Conservation (phyloP, 2,113 vertebrate genomes). For the Lichenostomus cassidix region DNA sequence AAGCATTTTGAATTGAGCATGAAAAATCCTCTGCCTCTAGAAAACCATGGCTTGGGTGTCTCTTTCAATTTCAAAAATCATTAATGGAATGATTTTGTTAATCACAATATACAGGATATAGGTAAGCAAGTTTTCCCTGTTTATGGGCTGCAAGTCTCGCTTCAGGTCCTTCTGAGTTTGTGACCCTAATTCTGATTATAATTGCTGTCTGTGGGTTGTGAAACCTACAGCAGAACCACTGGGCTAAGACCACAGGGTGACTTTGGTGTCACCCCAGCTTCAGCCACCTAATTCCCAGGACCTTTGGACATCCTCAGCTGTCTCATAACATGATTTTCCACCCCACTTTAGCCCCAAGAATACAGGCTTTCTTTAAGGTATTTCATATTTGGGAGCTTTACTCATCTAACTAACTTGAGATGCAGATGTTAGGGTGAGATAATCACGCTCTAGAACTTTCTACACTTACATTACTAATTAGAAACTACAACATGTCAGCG, state of each 20-base stretch:
- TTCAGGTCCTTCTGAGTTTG: background rate
- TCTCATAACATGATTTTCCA: background rate
- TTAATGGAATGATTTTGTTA: background rate
- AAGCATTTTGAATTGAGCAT: background rate
- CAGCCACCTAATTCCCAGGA: background rate
- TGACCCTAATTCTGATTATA: no score
- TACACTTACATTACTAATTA: background rate
- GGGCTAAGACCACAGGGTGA: background rate
- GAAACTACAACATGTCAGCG: background rate
- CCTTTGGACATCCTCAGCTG: background rate
- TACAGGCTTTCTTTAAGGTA: background rate
- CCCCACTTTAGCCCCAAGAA: background rate
- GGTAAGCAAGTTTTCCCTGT: background rate
- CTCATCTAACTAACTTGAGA: background rate
- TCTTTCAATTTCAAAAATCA: background rate
- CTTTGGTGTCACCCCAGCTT: background rate
- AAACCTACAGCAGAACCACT: fast-evolving
- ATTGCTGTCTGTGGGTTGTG: background rate
- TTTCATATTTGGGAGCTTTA: background rate
- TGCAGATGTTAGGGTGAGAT: background rate
- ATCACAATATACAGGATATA: background rate
- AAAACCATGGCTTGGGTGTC: background rate
- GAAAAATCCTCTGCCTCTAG: background rate
- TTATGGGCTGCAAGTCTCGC: fast-evolving
- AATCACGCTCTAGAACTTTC: background rate